phyloP scores from a whole-genome alignment of 2,888 invertebrate genomes.

The Eustalomyia histrio region DNA sequence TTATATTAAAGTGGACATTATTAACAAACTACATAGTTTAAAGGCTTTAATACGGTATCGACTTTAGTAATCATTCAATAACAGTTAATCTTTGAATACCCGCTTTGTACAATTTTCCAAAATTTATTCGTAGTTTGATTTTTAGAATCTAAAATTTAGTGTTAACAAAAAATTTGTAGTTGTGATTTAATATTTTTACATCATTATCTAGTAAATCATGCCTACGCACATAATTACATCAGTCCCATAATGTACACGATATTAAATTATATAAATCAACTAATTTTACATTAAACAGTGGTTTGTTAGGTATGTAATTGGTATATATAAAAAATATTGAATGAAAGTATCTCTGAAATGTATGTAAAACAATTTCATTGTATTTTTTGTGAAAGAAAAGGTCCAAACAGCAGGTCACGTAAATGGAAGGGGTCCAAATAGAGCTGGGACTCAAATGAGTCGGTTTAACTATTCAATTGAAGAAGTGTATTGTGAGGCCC shows the following conservation, averaged over 20 bases:
- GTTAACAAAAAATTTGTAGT: constrained; percentile 1
- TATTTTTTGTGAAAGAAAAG: no score
- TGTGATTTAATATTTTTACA: constrained; percentile 5
- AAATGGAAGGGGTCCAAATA: no score
- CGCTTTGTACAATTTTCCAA: background rate
- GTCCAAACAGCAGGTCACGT: no score
- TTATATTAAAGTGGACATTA: background rate
- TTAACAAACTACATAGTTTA: background rate
- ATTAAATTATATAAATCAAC: background rate
- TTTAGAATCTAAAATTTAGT: background rate
- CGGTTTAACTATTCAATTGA: no score
- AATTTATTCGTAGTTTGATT: background rate
- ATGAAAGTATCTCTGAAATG: no score
- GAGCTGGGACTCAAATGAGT: no score
- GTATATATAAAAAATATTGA: background rate
- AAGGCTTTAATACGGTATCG: background rate
- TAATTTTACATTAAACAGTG: background rate
- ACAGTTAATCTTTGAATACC: background rate
- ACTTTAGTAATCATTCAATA: background rate
- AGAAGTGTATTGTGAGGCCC: no score
- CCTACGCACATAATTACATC: background rate
- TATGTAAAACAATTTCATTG: no score
- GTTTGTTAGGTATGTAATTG: background rate
- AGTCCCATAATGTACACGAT: background rate
- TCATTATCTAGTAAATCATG: background rate